Percentiles rank a stretch among this genome's conserved stretches.
Evolutionary conservation across 2,113 vertebrate genomes (phyloP).

Genomic region (Heliornis fulica): DNA sequence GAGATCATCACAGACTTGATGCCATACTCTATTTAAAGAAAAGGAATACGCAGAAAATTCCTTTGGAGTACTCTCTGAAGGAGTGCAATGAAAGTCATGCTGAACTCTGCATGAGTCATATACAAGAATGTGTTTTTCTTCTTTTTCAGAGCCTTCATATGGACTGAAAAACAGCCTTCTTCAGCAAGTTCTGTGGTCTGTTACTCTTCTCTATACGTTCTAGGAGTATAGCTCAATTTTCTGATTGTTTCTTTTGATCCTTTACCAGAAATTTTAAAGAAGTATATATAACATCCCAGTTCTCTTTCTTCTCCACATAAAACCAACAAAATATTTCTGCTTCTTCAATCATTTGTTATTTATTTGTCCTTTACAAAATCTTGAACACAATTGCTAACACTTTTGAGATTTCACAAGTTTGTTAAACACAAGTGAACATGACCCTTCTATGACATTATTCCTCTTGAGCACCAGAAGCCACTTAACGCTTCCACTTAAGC

Average conservation of each 20-base stretch:
- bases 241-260: background rate
- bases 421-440: background rate
- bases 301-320: background rate
- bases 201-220: background rate
- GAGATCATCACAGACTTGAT: background rate
- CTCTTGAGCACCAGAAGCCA: background rate
- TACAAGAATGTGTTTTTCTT: background rate
- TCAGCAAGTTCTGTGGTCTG: background rate
- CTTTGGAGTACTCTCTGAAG: no score
- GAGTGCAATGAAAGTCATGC: background rate
- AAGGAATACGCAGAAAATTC: no score
- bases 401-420: background rate
- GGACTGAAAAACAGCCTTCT: background rate
- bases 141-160: background rate
- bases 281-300: background rate
- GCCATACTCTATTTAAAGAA: no score
- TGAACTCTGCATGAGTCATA: background rate
- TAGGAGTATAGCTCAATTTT: background rate
- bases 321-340: background rate
- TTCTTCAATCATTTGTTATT: background rate
- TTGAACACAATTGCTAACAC: background rate
- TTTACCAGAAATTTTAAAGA: background rate
- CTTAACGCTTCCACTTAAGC: fast-evolving
- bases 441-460: background rate
- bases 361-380: background rate